Evolutionary conservation across 2,888 invertebrate species (phyloP).

Genomic region (Hesperia comma): DNA sequence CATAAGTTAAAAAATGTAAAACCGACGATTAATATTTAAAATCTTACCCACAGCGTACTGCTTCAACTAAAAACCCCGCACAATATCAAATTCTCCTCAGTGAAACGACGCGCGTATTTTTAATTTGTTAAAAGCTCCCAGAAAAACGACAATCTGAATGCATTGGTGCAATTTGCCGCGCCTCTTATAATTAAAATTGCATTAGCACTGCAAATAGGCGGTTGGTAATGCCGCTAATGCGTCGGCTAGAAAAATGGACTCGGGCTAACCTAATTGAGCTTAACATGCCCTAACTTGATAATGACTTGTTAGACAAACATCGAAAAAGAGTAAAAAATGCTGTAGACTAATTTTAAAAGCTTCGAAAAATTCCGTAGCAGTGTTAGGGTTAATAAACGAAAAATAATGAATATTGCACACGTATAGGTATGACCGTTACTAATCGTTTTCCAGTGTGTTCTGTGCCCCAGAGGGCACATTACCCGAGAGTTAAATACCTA

Average conservation of each 20-base stretch:
- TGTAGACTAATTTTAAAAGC: constrained; percentile 8
- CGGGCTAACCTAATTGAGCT: constrained; percentile 25
- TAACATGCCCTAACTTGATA: constrained; percentile 30
- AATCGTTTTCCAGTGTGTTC: too few relatives aligned
- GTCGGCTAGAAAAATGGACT: constrained; percentile 68
- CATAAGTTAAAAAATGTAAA: too few relatives aligned
- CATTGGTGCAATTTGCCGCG: constrained; percentile 72
- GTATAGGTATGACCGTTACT: too few relatives aligned
- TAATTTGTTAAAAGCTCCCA: constrained; percentile 79
- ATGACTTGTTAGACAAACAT: constrained; percentile 20
- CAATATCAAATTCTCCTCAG: constrained; percentile 12
- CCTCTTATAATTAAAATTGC: constrained; percentile 83
- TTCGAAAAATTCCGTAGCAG: not conserved
- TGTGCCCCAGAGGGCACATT: too few relatives aligned
- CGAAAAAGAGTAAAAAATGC: constrained; percentile 8
- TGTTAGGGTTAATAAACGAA: not conserved
- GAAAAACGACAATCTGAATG: constrained; percentile 80
- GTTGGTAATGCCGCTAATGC: constrained; percentile 72
- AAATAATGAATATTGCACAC: too few relatives aligned
- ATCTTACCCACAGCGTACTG: too few relatives aligned
- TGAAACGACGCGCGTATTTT: constrained; percentile 55
- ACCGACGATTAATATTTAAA: too few relatives aligned
- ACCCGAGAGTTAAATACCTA: too few relatives aligned
- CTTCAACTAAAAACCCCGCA: not conserved
- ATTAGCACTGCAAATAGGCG: constrained; percentile 73